Evolutionary conservation across 2,888 invertebrate species (phyloP).

Genomic region (Acrobasis suavella): DNA sequence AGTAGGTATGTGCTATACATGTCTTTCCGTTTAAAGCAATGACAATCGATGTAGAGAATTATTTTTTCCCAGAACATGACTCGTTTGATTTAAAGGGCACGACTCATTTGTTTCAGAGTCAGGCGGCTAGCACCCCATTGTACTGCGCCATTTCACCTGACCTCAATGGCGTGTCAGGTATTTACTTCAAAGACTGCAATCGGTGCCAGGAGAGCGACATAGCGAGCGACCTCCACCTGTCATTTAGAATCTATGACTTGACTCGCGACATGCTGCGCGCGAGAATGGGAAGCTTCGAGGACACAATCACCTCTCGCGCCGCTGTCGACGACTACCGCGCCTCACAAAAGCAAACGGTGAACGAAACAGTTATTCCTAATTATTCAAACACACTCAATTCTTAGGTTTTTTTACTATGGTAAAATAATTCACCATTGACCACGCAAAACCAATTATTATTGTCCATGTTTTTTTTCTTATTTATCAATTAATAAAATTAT

Average conservation of each 20-base stretch:
- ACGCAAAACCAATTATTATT: no score
- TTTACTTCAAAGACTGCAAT: conserved; percentile 95
- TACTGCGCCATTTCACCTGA: conserved; percentile 94
- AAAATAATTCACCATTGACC: no score
- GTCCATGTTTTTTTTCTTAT: no score
- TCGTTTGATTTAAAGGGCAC: background rate
- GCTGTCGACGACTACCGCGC: conserved; percentile 28
- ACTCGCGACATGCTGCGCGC: conserved; percentile 50
- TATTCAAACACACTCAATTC: conserved; percentile 12
- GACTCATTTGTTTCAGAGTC: conserved; percentile 84
- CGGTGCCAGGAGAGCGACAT: conserved; percentile 80
- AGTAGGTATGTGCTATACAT: no score
- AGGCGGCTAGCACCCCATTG: conserved; percentile 94
- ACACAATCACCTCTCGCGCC: conserved; percentile 11
- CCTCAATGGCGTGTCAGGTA: conserved; percentile 89
- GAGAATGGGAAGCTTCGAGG: conserved; percentile 35
- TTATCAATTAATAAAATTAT: no score
- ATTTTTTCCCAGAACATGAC: no score
- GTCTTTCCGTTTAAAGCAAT: no score
- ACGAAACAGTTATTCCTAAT: conserved; percentile 27
- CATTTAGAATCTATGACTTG: conserved; percentile 61
- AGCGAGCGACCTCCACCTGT: conserved; percentile 60
- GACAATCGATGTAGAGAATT: no score
- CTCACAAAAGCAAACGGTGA: conserved; percentile 35
- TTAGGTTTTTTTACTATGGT: background rate